These are phyloP conservation scores for Lepidurus couesii DNA, from an alignment of 1,140 invertebrate genomes.

Conservation along the genomic window DNA sequence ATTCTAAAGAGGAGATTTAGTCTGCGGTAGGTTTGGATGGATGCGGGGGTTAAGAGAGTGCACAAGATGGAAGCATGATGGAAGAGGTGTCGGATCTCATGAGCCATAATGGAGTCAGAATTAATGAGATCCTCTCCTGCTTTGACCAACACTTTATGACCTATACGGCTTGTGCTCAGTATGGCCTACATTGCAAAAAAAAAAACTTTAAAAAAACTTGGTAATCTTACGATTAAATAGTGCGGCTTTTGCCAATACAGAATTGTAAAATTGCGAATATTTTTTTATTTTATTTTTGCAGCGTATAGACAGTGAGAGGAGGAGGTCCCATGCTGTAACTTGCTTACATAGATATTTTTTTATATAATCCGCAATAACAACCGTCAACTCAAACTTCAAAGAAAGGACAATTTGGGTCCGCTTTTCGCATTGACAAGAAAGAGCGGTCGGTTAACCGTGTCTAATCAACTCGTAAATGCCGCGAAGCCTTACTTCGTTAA, in stretches of 20 bases:
- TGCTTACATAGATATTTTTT: too few relatives aligned
- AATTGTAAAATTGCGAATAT: too few relatives aligned
- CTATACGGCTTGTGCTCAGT: neutral
- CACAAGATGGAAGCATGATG: constrained; percentile 9
- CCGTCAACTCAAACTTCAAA: neutral
- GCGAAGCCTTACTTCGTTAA: neutral
- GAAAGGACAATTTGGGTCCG: neutral
- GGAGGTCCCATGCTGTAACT: too few relatives aligned
- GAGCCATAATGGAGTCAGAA: neutral
- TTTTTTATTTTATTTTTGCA: too few relatives aligned
- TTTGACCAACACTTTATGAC: neutral
- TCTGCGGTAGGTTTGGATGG: too few relatives aligned
- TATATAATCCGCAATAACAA: too few relatives aligned
- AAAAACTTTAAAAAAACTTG: neutral
- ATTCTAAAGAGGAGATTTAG: too few relatives aligned
- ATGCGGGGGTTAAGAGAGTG: neutral
- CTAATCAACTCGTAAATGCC: constrained; percentile 2
- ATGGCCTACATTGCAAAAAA: neutral
- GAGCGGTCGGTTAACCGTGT: constrained; percentile 8
- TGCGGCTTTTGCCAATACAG: too few relatives aligned
- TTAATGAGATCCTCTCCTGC: neutral
- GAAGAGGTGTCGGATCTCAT: neutral
- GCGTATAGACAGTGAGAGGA: too few relatives aligned
- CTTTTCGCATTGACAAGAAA: constrained; percentile 9
- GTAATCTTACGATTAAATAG: too few relatives aligned